Base-by-base conservation (phyloP, 2,888 invertebrate species). In the Tenthredo mesomela region DNA sequence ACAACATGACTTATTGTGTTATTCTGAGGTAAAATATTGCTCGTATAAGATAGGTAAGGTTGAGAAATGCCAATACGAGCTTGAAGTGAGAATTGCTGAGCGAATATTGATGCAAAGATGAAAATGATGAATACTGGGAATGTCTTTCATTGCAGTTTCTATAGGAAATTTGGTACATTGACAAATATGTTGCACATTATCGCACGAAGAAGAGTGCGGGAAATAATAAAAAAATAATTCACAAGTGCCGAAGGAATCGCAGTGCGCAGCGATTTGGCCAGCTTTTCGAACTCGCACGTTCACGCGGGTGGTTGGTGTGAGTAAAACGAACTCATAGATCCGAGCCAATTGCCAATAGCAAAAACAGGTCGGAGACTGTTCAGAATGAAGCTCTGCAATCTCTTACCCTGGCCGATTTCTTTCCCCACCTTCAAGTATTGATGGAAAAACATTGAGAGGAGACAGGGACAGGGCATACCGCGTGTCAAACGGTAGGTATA, bases 281-380 rank as follows among this genome's bases (percentile, higher is more conserved):
- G 89, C 29, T 77, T 54, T 50, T 33, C 50, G 7, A 50, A 77
- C 7, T 77, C 50, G 4, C 77, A 12, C 25, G 9, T n/a, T n/a
- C n/a, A n/a, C 25, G 15, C 47, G 50, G 9, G 21, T 29, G 6
- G 47, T 77, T 50, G n/a, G 29, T 43, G 43, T 77, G 54, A 50
- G 47, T 77, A 18, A 33, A 18, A 40, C 29, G 29, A 9, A 50
- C 33, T 15, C 50, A 18, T 29, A 77, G 77, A 54, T 77, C 50
- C 50, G 29, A 50, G 89, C 87, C 87, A 87, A 89, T 87, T 90
- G 89, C 88, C 90, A 90, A 90, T 89, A 88, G 88, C 40, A 86
- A 88, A 90, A 89, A 90, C 88, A 86, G 89, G 87, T 86, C 88
- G 87, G 25, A 75, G 12, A 47, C 47, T 75, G 43, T 1, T 47